Conservation (phyloP, 2,888 invertebrate species). For the Tiliacea citrago region DNA sequence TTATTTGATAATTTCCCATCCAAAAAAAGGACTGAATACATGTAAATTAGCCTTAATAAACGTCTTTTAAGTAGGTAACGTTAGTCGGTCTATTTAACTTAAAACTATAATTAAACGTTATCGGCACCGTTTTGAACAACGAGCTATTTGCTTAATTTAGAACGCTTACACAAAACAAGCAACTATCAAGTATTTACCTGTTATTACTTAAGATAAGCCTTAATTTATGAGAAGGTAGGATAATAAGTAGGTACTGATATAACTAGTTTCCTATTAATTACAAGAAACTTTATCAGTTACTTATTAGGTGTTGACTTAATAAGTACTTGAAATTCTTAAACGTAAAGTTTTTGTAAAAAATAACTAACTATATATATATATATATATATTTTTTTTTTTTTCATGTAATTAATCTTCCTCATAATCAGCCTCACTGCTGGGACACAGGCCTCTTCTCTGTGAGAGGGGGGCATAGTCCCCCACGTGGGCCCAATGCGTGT, state of each 20-base stretch:
- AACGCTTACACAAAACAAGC: conserved; percentile 54
- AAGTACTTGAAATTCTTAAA: neutral
- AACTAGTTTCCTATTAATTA: conserved; percentile 46
- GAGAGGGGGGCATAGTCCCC: too few species aligned
- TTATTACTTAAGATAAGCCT: conserved; percentile 53
- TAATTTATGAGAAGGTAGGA: conserved; percentile 52
- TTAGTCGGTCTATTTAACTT: conserved; percentile 6
- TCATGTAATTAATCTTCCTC: too few species aligned
- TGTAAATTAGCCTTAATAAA: neutral
- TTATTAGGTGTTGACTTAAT: conserved; percentile 26
- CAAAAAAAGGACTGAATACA: neutral
- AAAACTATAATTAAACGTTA: conserved; percentile 40
- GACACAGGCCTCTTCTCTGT: too few species aligned
- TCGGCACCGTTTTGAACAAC: conserved; percentile 35
- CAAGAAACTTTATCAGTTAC: conserved; percentile 12
- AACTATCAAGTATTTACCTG: conserved; percentile 36
- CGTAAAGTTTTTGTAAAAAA: neutral
- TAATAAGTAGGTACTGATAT: conserved; percentile 31
- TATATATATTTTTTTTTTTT: neutral
- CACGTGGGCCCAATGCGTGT: too few species aligned
- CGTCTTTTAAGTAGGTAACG: neutral
- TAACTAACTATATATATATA: neutral
- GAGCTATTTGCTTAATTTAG: conserved; percentile 46
- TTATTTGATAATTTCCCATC: too few species aligned
- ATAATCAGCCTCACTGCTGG: too few species aligned